A percentile compares a stretch with the other conserved stretches of the same genome.
These are phyloP conservation scores for Scomber colias DNA, from an alignment of 2,113 vertebrate species.

Conservation along the genomic window DNA sequence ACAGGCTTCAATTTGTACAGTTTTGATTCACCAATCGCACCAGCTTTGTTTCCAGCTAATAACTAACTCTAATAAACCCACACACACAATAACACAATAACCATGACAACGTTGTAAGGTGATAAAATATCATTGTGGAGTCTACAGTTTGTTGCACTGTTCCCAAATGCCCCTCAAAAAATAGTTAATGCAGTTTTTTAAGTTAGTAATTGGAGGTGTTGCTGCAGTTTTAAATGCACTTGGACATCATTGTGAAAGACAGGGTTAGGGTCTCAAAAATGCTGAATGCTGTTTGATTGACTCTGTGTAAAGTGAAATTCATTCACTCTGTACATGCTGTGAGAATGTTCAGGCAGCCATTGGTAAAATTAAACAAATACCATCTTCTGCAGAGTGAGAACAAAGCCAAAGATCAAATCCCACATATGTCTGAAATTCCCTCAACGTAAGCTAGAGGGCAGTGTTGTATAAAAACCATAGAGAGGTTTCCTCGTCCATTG, in stretches of 20 bases:
- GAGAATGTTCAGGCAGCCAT: not conserved
- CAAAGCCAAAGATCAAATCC: not conserved
- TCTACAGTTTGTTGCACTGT: too few species aligned
- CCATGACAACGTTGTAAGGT: too few species aligned
- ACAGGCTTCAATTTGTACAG: too few species aligned
- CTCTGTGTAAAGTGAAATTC: not conserved
- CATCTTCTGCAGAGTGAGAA: conserved; percentile 1
- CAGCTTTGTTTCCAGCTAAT: too few species aligned
- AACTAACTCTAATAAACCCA: too few species aligned
- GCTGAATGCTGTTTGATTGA: not conserved
- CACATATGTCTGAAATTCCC: conserved; percentile 5
- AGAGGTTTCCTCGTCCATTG: not conserved
- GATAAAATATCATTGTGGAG: too few species aligned
- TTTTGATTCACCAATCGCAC: too few species aligned
- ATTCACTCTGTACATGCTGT: not conserved
- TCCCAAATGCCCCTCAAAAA: too few species aligned
- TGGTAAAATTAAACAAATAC: conserved; percentile 2
- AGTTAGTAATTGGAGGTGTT: too few species aligned
- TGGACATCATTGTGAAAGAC: not conserved
- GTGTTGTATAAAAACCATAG: conserved; percentile 48
- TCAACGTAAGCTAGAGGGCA: conserved; percentile 47
- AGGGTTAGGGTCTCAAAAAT: not conserved
- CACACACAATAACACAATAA: too few species aligned
- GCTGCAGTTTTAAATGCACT: too few species aligned
- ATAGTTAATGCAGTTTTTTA: too few species aligned